Percentiles rank a stretch among this genome's conserved stretches.
Conservation (phyloP, 2,113 vertebrate genomes). For the Dendropsophus ebraccatus region DNA sequence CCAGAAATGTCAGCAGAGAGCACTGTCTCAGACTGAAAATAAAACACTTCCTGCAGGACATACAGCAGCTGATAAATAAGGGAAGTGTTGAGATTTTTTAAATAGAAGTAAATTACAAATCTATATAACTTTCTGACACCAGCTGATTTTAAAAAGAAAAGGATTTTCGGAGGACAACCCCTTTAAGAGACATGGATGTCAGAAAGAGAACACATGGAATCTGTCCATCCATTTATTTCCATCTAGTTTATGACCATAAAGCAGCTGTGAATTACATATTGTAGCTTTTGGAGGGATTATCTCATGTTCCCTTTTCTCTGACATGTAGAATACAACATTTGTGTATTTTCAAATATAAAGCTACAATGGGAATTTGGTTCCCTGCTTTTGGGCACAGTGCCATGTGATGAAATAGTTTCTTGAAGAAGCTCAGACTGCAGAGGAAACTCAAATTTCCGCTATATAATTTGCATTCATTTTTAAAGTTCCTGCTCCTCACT, state of each 20-base stretch:
- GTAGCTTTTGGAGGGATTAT: not conserved
- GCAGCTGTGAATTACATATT: not conserved
- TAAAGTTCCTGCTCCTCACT: not conserved
- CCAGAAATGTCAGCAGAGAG: too few species aligned
- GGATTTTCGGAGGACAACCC: too few species aligned
- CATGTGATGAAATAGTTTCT: conserved; percentile 23
- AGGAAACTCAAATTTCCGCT: conserved; percentile 33
- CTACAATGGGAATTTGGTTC: conserved; percentile 12
- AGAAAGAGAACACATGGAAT: not conserved
- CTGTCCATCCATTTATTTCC: not conserved
- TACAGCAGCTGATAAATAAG: too few species aligned
- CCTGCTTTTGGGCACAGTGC: conserved; percentile 13
- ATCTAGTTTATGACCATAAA: not conserved
- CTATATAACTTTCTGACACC: too few species aligned
- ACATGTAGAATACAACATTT: not conserved
- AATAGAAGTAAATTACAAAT: too few species aligned
- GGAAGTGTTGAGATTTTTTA: too few species aligned
- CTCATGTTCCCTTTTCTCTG: not conserved
- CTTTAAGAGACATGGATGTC: too few species aligned
- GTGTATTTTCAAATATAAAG: not conserved
- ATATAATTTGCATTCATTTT: conserved; percentile 4
- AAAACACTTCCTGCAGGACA: too few species aligned
- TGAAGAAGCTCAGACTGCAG: conserved; percentile 25
- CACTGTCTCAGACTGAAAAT: too few species aligned
- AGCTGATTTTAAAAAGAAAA: too few species aligned